Base-by-base conservation (phyloP, 2,888 invertebrate genomes). In the Alentia gelatinosa region DNA sequence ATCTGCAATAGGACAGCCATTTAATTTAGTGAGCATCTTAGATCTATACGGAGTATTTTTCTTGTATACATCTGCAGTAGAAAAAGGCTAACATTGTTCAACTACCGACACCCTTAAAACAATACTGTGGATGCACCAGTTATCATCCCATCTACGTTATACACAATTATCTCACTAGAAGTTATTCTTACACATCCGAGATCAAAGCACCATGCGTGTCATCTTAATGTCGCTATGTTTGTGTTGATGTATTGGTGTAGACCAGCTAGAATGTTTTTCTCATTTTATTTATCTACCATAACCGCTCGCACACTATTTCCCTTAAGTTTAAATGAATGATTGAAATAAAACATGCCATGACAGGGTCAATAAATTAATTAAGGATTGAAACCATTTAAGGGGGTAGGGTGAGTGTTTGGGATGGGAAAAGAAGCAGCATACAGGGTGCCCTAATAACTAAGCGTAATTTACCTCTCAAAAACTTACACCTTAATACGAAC, bases 1-100 rank as follows among this genome's bases (percentile, higher is more conserved):
- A 92, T 92, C 92, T 92, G 90, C n/a, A 90, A 89, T n/a, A 30
- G 88, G 26, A 23, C 19, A 74, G 33, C 33, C 19, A 42, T 68
- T 26, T 37, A 68, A 40, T 37, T 33, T 12, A 42, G 47, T 42
- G 15, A 9, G n/a, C 9, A 19, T n/a, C n/a, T 5, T n/a, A 68
- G 5, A 9, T n/a, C 68, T 5, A 68, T 68, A n/a, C 68, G 5
- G 26, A 7, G 26, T n/a, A 7, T 68, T 68, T 15, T 74, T 30
- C 19, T 30, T 15, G 1, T 33, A 15, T 26, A 74, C 74, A 26
- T 3, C 4, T 3, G n/a, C 5, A 30, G 15, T 74, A n/a, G 30
- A n/a, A 74, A 30, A 74, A 26, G 30, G 74, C 1, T 33, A 15
- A 26, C 19, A 56, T 47, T 7, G 19, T 12, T 47, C 47, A 7